These are phyloP conservation scores for Mylabris phalerata DNA, from an alignment of 1,140 invertebrate species.

Conservation along the genomic window DNA sequence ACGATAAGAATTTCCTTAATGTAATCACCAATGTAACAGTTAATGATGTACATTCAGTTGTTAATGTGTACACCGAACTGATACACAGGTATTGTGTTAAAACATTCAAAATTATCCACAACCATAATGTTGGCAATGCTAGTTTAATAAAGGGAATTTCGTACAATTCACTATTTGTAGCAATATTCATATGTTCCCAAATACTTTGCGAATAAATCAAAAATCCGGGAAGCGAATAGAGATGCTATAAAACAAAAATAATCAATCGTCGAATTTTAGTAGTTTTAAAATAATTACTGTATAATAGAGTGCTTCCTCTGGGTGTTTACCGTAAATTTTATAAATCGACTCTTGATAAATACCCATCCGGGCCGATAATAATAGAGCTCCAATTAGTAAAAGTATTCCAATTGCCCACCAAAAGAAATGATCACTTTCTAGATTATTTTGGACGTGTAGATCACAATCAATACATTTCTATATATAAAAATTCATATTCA, in stretches of 20 bases:
- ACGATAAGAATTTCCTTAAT: conserved; percentile 88
- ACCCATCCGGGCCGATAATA: conserved; percentile 92
- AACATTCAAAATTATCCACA: conserved; percentile 80
- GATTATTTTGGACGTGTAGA: conserved; percentile 41
- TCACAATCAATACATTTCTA: conserved; percentile 36
- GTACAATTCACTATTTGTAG: conserved; percentile 50
- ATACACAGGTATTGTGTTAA: conserved; percentile 95
- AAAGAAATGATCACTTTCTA: conserved; percentile 55
- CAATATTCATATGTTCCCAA: conserved; percentile 58
- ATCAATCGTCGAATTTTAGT: conserved; percentile 2
- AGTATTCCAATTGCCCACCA: conserved; percentile 81
- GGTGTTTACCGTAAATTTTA: conserved; percentile 83
- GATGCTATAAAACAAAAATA: conserved; percentile 54
- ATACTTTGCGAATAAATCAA: conserved; percentile 69
- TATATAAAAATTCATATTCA: conserved; percentile 12
- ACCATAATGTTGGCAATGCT: conserved; percentile 63
- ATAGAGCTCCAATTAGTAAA: conserved; percentile 80
- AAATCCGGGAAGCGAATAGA: conserved; percentile 83
- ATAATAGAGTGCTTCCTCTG: conserved; percentile 90
- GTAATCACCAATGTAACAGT: conserved; percentile 95
- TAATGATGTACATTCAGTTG: conserved; percentile 87
- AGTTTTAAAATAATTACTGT: conserved; percentile 50
- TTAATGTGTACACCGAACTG: conserved; percentile 87
- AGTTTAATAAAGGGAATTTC: conserved; percentile 45
- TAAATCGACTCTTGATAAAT: conserved; percentile 94